These are phyloP conservation scores for Sminthurides bifidus DNA, from an alignment of 1,140 invertebrate genomes.

Conservation along the genomic window DNA sequence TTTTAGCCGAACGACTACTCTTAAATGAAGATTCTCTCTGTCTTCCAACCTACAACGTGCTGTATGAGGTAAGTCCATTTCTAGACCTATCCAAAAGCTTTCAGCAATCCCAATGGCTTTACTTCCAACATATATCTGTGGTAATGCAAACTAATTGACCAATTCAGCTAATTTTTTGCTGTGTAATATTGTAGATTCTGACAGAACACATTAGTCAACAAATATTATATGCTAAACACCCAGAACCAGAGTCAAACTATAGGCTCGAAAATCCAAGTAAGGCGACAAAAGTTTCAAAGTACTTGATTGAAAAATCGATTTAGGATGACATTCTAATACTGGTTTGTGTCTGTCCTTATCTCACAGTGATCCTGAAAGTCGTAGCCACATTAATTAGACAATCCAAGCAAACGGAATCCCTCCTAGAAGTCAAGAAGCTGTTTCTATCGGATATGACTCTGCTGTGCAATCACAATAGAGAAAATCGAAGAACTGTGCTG, in stretches of 20 bases:
- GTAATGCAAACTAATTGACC: no score
- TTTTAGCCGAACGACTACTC: slow-evolving; percentile 82
- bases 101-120: no score
- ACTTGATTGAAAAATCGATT: no score
- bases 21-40: slow-evolving; percentile 78
- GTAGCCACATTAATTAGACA: slow-evolving; percentile 92
- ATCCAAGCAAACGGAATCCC: slow-evolving; percentile 80
- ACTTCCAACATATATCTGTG: no score
- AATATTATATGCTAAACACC: slow-evolving; percentile 78
- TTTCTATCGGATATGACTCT: slow-evolving; percentile 96
- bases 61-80: slow-evolving; percentile 67
- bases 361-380: slow-evolving; percentile 92
- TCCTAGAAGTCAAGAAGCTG: slow-evolving; percentile 87
- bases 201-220: slow-evolving; percentile 93
- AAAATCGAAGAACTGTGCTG: slow-evolving; percentile 85
- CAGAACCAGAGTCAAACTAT: slow-evolving; percentile 87
- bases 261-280: slow-evolving; percentile 94
- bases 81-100: no score
- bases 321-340: no score
- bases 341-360: no score
- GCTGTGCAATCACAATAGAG: slow-evolving; percentile 90
- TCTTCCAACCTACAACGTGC: slow-evolving; percentile 90
- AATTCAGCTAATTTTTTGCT: no score
- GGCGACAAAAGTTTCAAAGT: no score
- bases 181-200: slow-evolving; percentile 70